Evolutionary conservation across 2,888 invertebrate species (phyloP), one percentile per base, ranked within the genome.

Genomic region (Eugnorisma glareosa): DNA sequence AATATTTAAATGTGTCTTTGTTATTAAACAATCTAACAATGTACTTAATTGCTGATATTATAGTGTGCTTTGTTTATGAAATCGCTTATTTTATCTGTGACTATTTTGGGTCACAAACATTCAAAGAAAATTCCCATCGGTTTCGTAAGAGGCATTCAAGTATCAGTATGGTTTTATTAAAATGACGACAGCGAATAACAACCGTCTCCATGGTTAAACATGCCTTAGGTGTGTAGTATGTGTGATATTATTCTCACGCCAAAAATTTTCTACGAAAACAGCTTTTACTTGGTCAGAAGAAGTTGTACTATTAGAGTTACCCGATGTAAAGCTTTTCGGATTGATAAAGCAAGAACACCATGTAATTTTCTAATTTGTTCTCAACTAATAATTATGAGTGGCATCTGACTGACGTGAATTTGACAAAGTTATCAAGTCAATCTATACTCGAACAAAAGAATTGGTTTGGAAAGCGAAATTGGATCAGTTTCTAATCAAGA

Each of bases 1-100:
- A 85, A 84, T 86, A 84, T 79, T 86, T 54, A 81, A 83, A 73
- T 73, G 70, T 81, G 64, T 77, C 66, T 83, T 86, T 78, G 81
- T 85, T 86, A 35, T 82, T 76, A 45, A 64, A 71, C 51, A 69
- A 73, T 57, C 7, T 45, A 67, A 83, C 63, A 71, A 75, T 61
- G 54, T 71, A 61, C 43, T 79, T 78, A 83, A 83, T 86, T 79
- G 77, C 61, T 59, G 61, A 48, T 71, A 68, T 71, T 77, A 75
- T 72, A 75, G 68, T 74, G 74, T 54, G 57, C 15, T n/a, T 72
- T 74, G 71, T 82, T 74, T 40, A 68, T 28, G 31, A 63, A 75
- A 73, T 15, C 45, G 35, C 68, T 82, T 72, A 77, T 28, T 85
- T 73, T 28, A 72, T 21, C 24, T 54, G 40, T 59, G 5, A 59